Evolutionary conservation across 1,140 invertebrate species (phyloP).

Genomic region (Penaeus japonicus): DNA sequence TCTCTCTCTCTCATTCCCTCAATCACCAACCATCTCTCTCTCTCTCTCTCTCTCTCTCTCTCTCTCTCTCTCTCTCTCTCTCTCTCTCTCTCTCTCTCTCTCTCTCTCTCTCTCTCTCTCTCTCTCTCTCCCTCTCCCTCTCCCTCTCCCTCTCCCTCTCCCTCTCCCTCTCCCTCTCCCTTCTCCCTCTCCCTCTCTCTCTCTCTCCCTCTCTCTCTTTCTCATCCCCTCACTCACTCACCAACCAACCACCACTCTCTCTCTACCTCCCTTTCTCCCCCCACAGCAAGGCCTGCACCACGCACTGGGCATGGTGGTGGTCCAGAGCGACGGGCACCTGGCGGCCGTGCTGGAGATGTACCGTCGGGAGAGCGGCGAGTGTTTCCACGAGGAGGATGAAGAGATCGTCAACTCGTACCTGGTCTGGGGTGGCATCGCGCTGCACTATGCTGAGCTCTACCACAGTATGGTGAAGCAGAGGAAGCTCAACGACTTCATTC

Average conservation of each 20-base stretch:
- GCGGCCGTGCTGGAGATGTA: slow-evolving; percentile 68
- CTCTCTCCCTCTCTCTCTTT: background rate
- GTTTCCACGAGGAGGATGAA: slow-evolving; percentile 74
- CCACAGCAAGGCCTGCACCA: slow-evolving; percentile 62
- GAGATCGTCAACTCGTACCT: slow-evolving; percentile 72
- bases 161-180: no score
- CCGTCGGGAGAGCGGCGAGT: slow-evolving; percentile 61
- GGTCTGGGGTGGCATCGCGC: slow-evolving; percentile 72
- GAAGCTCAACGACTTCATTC: slow-evolving; percentile 75
- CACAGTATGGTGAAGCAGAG: slow-evolving; percentile 72
- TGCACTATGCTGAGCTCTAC: slow-evolving; percentile 73
- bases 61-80: no score
- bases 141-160: no score
- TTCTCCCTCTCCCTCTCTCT: no score
- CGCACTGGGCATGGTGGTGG: slow-evolving; percentile 69
- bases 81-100: no score
- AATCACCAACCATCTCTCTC: background rate
- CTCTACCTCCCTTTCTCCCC: background rate
- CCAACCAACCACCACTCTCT: background rate
- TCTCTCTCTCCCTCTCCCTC: no score
- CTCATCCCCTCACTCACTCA: background rate
- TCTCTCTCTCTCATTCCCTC: background rate
- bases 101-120: no score
- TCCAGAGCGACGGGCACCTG: slow-evolving; percentile 69
- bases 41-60: background rate